Evolutionary conservation across 2,797 vertebrate species (phyloP).

Genomic region (Enteromius mattozi): DNA sequence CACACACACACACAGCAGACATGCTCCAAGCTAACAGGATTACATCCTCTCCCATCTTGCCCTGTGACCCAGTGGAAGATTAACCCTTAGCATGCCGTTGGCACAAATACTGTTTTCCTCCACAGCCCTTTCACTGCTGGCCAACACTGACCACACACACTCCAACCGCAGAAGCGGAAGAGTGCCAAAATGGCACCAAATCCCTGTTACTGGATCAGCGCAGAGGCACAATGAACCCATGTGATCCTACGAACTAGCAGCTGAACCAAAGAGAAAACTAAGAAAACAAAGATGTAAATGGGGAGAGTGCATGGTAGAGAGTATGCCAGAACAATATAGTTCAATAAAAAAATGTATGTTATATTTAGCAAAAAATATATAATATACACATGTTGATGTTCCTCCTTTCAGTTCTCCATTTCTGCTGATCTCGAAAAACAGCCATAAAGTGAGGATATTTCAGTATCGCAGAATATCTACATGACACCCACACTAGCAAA

Average conservation of each 20-base stretch:
- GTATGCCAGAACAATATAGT: neutral
- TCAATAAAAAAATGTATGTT: neutral
- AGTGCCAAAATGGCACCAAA: slow-evolving; percentile 23
- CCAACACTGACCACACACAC: slow-evolving; percentile 29
- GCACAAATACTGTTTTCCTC: slow-evolving; percentile 32
- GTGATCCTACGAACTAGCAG: neutral
- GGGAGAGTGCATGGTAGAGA: neutral
- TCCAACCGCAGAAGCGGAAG: slow-evolving; percentile 15
- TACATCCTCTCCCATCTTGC: slow-evolving; percentile 49
- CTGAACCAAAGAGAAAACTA: neutral
- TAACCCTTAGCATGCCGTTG: slow-evolving; percentile 39
- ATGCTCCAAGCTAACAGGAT: slow-evolving; percentile 48
- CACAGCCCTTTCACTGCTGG: slow-evolving; percentile 24
- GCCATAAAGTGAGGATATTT: neutral
- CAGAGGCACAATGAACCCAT: neutral
- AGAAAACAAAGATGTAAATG: neutral
- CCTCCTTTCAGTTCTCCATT: neutral
- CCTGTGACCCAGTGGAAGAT: slow-evolving; percentile 53
- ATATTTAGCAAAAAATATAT: neutral
- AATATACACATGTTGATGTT: neutral
- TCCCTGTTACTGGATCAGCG: neutral
- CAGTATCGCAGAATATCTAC: neutral
- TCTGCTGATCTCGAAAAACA: neutral
- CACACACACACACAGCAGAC: neutral
- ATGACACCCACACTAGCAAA: neutral